Evolutionary conservation across 2,113 vertebrate species (phyloP), one percentile per base, ranked within the genome.

Genomic region (Rallus limicola): DNA sequence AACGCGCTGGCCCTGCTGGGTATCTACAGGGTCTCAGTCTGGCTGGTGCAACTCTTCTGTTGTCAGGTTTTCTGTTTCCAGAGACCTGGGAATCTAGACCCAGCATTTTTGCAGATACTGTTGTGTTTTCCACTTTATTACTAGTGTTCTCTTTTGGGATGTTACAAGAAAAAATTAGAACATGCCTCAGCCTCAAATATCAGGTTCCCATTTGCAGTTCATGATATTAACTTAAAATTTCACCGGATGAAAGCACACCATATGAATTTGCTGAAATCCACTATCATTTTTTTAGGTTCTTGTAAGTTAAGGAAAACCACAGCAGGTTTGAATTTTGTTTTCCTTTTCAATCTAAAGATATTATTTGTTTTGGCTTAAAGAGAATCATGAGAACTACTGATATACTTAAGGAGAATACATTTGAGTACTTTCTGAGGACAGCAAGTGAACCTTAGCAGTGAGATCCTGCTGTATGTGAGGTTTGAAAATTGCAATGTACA

Each of bases 301-400:
- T 53, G 31, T 62, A 42, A 82, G 36, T 55, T 85, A 86, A 80
- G 42, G 36, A n/a, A 88, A 94, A 77, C 28, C 68, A 86, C 60
- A 77, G 50, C 34, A 82, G 81, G 67, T 84, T 82, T 87, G 62
- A 85, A 58, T 95, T 91, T 70, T 95, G 72, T 89, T 93, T 93
- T 83, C 28, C 36, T 88, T 92, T 92, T 93, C 52, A 82, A 83
- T 92, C 84, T 95, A 77, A 67, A 90, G 76, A 88, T 42, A 62
- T 23, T 87, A 58, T 88, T 96, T 90, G 56, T 68, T 92, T 95
- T 95, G 90, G 75, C 88, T 90, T 69, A 59, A 68, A 85, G 19
- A 5, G n/a, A 82, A 65, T 65, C 19, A 42, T 75, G 59, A 82
- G 82, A 68, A 87, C 85, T 87, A 79, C 65, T 56, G 65, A 44